phyloP scores from a whole-genome alignment of 2,888 invertebrate species.

The Eupithecia abbreviata region DNA sequence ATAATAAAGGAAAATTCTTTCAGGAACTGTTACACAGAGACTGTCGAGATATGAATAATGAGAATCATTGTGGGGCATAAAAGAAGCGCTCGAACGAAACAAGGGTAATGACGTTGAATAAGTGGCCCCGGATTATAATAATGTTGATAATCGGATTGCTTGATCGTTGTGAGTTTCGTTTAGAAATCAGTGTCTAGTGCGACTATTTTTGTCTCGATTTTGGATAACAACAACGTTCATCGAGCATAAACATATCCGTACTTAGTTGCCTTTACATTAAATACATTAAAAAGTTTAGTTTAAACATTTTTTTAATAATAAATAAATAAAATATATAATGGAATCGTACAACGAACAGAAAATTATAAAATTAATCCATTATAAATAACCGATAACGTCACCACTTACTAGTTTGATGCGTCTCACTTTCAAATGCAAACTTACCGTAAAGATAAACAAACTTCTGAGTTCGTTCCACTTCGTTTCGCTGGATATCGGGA shows the following conservation, averaged over 20 bases:
- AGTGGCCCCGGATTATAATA: constrained; percentile 39
- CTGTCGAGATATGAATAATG: constrained; percentile 67
- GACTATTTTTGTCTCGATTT: background rate
- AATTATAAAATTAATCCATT: too few relatives aligned
- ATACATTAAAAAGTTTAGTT: too few relatives aligned
- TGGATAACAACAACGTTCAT: background rate
- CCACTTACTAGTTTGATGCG: background rate
- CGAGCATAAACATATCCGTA: background rate
- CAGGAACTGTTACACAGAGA: constrained; percentile 55
- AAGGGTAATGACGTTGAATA: constrained; percentile 61
- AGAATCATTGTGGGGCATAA: constrained; percentile 65
- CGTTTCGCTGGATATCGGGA: too few relatives aligned
- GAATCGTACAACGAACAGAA: too few relatives aligned
- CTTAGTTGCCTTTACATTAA: too few relatives aligned
- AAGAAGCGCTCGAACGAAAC: constrained; percentile 57
- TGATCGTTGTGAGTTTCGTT: constrained; percentile 8
- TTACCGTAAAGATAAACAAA: background rate
- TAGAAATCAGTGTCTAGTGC: background rate
- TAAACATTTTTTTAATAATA: too few relatives aligned
- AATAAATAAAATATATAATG: too few relatives aligned
- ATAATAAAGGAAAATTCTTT: constrained; percentile 54
- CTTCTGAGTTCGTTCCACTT: background rate
- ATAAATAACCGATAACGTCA: too few relatives aligned
- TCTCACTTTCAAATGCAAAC: background rate
- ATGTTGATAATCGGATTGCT: constrained; percentile 35